Base-by-base conservation (phyloP, 2,113 vertebrate species). In the Oreotrochilus melanogaster region DNA sequence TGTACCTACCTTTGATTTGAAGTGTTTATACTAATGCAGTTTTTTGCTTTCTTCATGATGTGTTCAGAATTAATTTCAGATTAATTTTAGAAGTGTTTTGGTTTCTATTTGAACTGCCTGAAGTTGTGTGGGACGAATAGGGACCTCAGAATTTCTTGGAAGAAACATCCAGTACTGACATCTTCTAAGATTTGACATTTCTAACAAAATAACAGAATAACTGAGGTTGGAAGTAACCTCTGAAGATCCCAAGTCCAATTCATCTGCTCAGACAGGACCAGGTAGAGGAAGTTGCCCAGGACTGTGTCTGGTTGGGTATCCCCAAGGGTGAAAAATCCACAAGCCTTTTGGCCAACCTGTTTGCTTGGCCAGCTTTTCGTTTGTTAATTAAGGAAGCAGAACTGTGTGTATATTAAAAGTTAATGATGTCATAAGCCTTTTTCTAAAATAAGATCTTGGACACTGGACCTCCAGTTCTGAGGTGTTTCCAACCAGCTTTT, bases 401-500 rank as follows among this genome's bases (percentile, higher is more conserved):
- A 53, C 28, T 65, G 27, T 30, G 37, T 19, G 1, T 28, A 13
- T 15, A 66, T 17, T 10, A 27, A 73, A 57, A 76, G 30, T 31
- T 57, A 57, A 45, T 0, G 0, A 30, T 2, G 3, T 11, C 21
- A 7, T 24, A 31, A 51, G 7, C 5, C 18, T 31, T 37, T 71
- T 42, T 70, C 14, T n/a, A 53, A 66, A 76, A 73, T 56, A 70
- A 61, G 1, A 28, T 37, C 25, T 60, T 31, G 18, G 28, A 62
- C 6, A 30, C 31, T 16, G 9, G 14, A 7, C 5, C 8, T 42
- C 12, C 5, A 7, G 12, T 64, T 86, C 31, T 58, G 18, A 9
- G 35, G 35, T 9, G 35, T 10, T 37, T 37, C 35, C 35, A 37
- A 37, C 14, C 39, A 67, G 15, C 3, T 25, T 56, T 31, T 64